Evolutionary conservation across 2,113 vertebrate species (phyloP), one percentile per base, ranked within the genome.

Genomic region (Cathartes aura): DNA sequence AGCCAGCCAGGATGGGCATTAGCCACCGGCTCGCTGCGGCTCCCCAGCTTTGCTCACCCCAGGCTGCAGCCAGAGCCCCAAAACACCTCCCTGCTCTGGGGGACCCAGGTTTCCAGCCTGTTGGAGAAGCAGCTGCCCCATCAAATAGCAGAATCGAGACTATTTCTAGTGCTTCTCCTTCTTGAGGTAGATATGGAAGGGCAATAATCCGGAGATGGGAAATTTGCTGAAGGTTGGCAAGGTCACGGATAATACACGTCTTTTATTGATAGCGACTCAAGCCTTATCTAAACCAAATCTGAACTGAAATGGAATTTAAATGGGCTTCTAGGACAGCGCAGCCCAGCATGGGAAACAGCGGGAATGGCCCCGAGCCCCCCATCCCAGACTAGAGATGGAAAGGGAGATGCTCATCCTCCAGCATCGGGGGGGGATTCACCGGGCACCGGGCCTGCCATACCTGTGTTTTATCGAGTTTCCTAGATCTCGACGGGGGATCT

Each of bases 381-480:
- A 1, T 67, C 32, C 66, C 2, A 14, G 27, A 42, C n/a, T 30
- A 8, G 60, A 27, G 93, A 5, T 34, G 59, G 71, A 26, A 29
- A 76, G 5, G 32, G 27, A 80, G 67, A 4, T 9, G 34, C 22
- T 58, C 40, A 23, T 3, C 11, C 24, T 47, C 20, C 4, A 1
- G 11, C 17, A 14, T 0, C 1, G 4, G 24, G 8, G 45, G 45
- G 11, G 14, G 23, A 8, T 12, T 24, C 30, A 4, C 13, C 42
- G 5, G 1, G 67, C 0, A 4, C 42, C 7, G 27, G n/a, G n/a
- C n/a, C 53, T 12, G 62, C 16, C 27, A 27, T 98, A 99, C 99
- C 99, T 99, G 99, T 99, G 99, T 99, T 99, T 99, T 96, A 99
- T 99, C 60, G 99, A 99, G 98, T 99, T 99, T 98, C 99, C 99